A percentile compares a stretch with the other conserved stretches of the same genome.
Evolutionary conservation across 2,113 vertebrate genomes (phyloP).

Genomic region (Oreochromis spilurus): DNA sequence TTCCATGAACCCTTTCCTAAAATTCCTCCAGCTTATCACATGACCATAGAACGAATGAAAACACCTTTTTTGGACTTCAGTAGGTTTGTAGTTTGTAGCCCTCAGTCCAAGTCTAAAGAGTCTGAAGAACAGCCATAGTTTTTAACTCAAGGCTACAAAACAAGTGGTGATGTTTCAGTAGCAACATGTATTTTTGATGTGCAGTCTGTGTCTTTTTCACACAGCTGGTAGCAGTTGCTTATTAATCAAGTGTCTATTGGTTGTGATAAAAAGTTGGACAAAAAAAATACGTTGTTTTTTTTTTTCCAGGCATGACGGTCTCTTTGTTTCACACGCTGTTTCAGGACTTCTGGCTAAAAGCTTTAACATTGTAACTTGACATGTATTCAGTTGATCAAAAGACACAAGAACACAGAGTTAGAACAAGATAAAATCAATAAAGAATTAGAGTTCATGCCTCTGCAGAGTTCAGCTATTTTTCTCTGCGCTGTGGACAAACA

Average conservation of each 20-base stretch:
- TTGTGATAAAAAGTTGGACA: neutral
- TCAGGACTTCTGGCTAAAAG: neutral
- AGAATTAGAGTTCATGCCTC: neutral
- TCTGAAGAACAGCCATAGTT: neutral
- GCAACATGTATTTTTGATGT: neutral
- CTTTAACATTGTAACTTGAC: neutral
- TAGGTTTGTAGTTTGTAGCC: neutral
- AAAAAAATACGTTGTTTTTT: neutral
- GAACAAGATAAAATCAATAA: slow-evolving; percentile 38
- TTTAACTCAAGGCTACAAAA: neutral
- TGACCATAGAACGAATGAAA: neutral
- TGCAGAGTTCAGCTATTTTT: slow-evolving; percentile 18
- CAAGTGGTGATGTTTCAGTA: neutral
- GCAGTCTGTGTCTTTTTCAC: neutral
- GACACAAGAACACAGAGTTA: slow-evolving; percentile 1
- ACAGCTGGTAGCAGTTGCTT: neutral
- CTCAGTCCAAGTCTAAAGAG: neutral
- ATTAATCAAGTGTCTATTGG: neutral
- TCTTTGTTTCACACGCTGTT: neutral
- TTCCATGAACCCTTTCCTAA: neutral
- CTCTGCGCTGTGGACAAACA: neutral
- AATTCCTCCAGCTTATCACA: neutral
- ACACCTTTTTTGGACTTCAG: neutral
- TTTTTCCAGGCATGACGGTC: neutral
- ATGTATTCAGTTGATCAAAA: slow-evolving; percentile 15